Evolutionary conservation across 2,113 vertebrate species (phyloP).

Genomic region (Ptilorrhoa leucosticta): DNA sequence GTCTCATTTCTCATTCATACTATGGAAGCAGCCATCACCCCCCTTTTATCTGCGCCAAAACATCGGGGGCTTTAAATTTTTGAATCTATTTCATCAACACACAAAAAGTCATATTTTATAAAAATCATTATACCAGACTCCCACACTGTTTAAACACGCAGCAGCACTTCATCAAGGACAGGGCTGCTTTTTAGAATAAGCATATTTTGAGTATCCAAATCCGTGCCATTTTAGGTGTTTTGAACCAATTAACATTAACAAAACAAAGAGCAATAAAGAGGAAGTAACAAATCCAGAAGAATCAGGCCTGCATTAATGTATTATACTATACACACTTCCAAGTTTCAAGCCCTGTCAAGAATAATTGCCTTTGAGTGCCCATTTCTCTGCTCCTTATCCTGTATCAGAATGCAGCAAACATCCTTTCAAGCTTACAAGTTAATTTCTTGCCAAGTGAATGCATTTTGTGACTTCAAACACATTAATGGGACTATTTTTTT

Average conservation of each 20-base stretch:
- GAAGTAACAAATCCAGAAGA: not conserved
- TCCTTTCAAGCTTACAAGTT: not conserved
- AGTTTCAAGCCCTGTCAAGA: not conserved
- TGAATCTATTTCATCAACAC: not conserved
- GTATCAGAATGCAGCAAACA: not conserved
- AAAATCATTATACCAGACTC: not conserved
- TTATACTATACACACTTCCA: not conserved
- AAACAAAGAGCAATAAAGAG: not conserved
- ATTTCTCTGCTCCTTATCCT: not conserved
- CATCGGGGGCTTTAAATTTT: rapidly evolving
- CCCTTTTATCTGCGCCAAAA: not conserved
- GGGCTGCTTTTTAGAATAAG: not conserved
- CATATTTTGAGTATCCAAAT: not conserved
- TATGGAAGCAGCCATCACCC: not conserved
- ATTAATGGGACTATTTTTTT: not conserved
- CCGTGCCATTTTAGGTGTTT: not conserved
- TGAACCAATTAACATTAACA: not conserved
- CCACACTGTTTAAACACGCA: not conserved
- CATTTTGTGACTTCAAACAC: not conserved
- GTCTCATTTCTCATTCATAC: not conserved
- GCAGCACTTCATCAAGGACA: not conserved
- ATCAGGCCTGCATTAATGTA: not conserved
- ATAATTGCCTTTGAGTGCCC: not conserved
- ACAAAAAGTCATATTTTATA: not conserved
- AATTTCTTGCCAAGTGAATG: not conserved